Evolutionary conservation across 2,888 invertebrate genomes (phyloP), one percentile per base, ranked within the genome.

Genomic region (Petrophora chlorosata): DNA sequence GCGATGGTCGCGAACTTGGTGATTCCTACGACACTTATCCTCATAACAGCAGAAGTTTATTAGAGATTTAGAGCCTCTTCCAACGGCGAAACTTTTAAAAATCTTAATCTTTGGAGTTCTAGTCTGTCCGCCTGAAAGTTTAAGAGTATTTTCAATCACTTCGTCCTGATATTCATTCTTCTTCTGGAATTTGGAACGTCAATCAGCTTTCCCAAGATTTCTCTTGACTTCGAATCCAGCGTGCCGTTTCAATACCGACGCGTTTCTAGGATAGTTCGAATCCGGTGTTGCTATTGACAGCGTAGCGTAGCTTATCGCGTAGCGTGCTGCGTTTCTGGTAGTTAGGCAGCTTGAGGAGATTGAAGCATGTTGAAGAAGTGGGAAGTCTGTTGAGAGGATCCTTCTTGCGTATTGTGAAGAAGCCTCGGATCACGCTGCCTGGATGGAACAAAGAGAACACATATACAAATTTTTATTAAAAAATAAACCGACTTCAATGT

Each of bases 351-450:
- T 99, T 99, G 32, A 99, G 92, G 26, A 99, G 93, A 90, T 99
- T 99, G 88, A 99, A 99, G 79, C 99, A 99, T 0, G 99, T 99
- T 0, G 99, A 99, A 0, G 99, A 98, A 0, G 99, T 99, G n/a
- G 99, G 99, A 29, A 99, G 92, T 22, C 99, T 94, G 76, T 98
- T 97, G 38, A 97, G 93, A 0, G 98, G 97, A 78, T 98, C 98
- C 75, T 97, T 97, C 77, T 97, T 97, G 36, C 98, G 93, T 70
- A 99, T 98, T 7, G 99, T 98, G 79, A 99, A 98, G 85, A 99
- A 99, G 10, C 99, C 99, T 49, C 99, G 93, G 55, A 99, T 96
- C 0, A 99, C 99, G 79, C 98, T 98, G 10, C 98, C 98, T 92
- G 93, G 63, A 40, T 9, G 7, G 15, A 36, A 15, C 5, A 40